phyloP scores from a whole-genome alignment of 2,113 vertebrate species.

The western clawed frog (Xenopus tropicalis) region UCB_Xtro_10.0 CM004443.2:183526001-183526500 shows the following conservation, averaged over 20 bases:
- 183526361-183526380: no score
- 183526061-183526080: rapidly evolving
- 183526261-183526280: neutral
- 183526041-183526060: neutral
- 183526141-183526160: constrained; percentile 47
- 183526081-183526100: constrained; percentile 19
- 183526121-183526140: constrained; percentile 29
- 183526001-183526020: neutral
- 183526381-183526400: no score
- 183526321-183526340: no score
- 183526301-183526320: no score
- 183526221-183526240: neutral
- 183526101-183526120: constrained; percentile 19
- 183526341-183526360: no score
- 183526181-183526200: constrained; percentile 48
- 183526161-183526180: constrained; percentile 39
- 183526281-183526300: no score
- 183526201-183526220: constrained; percentile 18
- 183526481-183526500: no score
- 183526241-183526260: neutral
- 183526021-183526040: neutral
- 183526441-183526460: no score
- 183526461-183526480: no score
- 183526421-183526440: no score
- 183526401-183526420: no score